Base-by-base conservation (phyloP, 2,113 vertebrate genomes). In the Pseudopipra pipra region DNA sequence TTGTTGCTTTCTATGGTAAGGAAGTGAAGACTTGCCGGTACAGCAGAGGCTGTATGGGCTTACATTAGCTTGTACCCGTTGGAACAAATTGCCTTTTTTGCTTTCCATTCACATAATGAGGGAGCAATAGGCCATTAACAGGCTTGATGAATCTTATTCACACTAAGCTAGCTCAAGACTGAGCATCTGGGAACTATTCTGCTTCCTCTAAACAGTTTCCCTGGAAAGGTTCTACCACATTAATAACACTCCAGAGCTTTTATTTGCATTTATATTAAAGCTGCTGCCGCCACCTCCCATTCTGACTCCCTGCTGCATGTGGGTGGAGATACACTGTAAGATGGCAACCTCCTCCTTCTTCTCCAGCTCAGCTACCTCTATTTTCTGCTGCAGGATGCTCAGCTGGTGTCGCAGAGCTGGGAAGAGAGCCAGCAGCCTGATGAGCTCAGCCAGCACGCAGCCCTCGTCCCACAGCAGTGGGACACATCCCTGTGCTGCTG, bases 401-500 rank as follows among this genome's bases (percentile, higher is more conserved):
- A 78, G 93, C 73, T 9, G 23, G 76, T 96, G 96, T 89, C 62
- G 62, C 90, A 95, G 96, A 87, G 88, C 95, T 90, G 93, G 96
- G 96, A 86, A 84, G 65, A 24, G 44, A 90, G 96, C 93, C 96
- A 95, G 92, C 65, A 95, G 86, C 61, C 28, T 2, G 21, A 52
- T 84, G 90, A 96, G 93, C 86, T 96, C 88, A 92, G 83, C 5
- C 8, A 74, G 80, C 88, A 67, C 1, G 2, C 1, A 2, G 58
- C 11, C 6, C 52, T 88, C 13, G 2, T 52, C 35, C 11, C 0
- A 24, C 92, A 89, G 90, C 78, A 65, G 58, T 2, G 1, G 62
- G 78, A 79, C 8, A 21, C 10, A 2, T 79, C 62, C 25, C 24
- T 14, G n/a, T 0, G 0, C n/a, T 0, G 1, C 43, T 0, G 1